Evolutionary conservation across 2,888 invertebrate species (phyloP).

Genomic region (Cephus pulcher): DNA sequence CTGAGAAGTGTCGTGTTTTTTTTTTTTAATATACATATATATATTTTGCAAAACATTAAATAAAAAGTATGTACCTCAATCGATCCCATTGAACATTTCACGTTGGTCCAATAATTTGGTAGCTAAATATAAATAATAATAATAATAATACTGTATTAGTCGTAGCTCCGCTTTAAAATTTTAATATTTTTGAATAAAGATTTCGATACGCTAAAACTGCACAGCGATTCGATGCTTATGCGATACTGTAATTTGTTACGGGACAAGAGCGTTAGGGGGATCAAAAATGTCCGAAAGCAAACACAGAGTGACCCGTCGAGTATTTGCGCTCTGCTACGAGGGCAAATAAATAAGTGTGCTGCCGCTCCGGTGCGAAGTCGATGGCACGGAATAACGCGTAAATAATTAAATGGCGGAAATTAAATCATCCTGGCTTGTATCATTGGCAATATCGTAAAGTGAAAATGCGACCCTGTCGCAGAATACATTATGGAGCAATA

Average conservation of each 20-base stretch:
- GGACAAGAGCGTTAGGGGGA: background rate
- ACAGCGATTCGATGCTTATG: background rate
- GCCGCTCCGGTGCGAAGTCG: slow-evolving; percentile 1
- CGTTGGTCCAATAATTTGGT: too few species aligned
- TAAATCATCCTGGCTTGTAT: slow-evolving; percentile 6
- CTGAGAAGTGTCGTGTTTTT: too few species aligned
- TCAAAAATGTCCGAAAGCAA: background rate
- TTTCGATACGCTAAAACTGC: background rate
- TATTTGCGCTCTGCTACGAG: background rate
- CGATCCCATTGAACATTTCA: too few species aligned
- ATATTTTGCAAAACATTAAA: too few species aligned
- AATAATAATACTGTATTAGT: too few species aligned
- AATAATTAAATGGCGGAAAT: slow-evolving; percentile 16
- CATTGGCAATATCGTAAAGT: background rate
- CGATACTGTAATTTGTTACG: background rate
- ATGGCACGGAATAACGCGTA: background rate
- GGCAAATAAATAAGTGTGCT: background rate
- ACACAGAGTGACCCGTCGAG: background rate
- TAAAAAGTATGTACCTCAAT: too few species aligned
- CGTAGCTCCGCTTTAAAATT: background rate
- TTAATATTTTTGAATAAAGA: background rate
- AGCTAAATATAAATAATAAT: too few species aligned
- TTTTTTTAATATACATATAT: too few species aligned
- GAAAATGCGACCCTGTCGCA: background rate
- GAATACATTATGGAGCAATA: background rate